Evolutionary conservation across 2,113 vertebrate genomes (phyloP).

Genomic region (Phalacrocorax aristotelis): DNA sequence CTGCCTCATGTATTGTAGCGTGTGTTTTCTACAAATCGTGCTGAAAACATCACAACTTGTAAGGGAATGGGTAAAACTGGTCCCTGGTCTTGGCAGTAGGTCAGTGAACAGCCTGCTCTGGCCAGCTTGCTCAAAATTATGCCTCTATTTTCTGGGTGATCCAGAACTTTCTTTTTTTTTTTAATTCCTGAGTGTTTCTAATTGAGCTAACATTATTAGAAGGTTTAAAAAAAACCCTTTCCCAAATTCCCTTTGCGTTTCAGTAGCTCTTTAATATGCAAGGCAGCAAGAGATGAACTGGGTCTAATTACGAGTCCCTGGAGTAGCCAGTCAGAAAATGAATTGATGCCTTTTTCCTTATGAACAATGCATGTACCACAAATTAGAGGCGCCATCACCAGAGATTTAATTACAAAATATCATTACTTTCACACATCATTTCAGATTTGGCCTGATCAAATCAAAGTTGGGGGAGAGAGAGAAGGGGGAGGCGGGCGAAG

Average conservation of each 20-base stretch:
- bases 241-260: conserved; percentile 80
- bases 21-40: neutral
- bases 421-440: conserved; percentile 87
- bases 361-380: conserved; percentile 85
- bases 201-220: conserved; percentile 81
- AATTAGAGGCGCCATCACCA: conserved; percentile 81
- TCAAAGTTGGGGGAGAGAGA: conserved; percentile 74
- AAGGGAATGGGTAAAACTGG: neutral
- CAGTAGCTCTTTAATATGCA: conserved; percentile 85
- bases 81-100: neutral
- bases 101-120: neutral
- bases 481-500: neutral
- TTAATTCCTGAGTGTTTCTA: conserved; percentile 68
- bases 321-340: conserved; percentile 86
- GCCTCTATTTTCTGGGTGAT: conserved; percentile 30
- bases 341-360: conserved; percentile 85
- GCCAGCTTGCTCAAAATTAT: neutral
- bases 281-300: conserved; percentile 78
- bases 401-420: conserved; percentile 89
- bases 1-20: fast-evolving
- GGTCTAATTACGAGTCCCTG: conserved; percentile 84
- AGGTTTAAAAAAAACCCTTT: conserved; percentile 9
- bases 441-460: conserved; percentile 86
- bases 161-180: conserved; percentile 43
- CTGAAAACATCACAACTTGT: neutral